Evolutionary conservation across 2,888 invertebrate genomes (phyloP), one percentile per base, ranked within the genome.

Genomic region (Rutpela maculata): DNA sequence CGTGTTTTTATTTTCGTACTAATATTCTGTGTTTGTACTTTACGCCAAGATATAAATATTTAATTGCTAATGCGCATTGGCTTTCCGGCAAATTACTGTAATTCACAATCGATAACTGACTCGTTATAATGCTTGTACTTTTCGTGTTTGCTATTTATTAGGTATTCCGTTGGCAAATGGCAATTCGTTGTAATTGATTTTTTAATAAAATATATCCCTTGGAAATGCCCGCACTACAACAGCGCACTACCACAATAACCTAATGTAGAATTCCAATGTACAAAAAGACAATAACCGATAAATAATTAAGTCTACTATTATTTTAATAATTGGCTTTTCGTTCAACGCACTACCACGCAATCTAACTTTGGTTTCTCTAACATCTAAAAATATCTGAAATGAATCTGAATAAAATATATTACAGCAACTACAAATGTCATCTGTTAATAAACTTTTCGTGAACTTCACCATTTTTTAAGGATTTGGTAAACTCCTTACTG

Each of bases 31-130:
- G 70, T 59, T 70, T 70, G 59, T 70, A 70, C 70, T 70, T 69
- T 70, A 70, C 70, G 70, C 70, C 69, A 60, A 70, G 78, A 71
- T 31, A 77, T 87, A 83, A 86, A 87, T 87, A 87, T 83, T 87
- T 87, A 85, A 87, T 86, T 78, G 81, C 82, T 81, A 86, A 86
- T 86, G 87, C 87, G 86, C 87, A 85, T 85, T 87, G 86, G 86
- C 86, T 85, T 86, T 84, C 85, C 84, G 79, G 85, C 84, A 86
- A 87, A 87, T 87, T 86, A 87, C 86, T 80, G 85, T 86, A 85
- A 87, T 87, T 84, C 83, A 83, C 84, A 85, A 87, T 87, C 87
- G 85, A 87, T 87, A 86, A 65, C 75, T 60, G 59, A 66, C 83
- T 82, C 79, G 77, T 80, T 82, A 78, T 81, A 62, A 63, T 72